phyloP scores from a whole-genome alignment of 2,113 vertebrate genomes.

The Lagopus muta region DNA sequence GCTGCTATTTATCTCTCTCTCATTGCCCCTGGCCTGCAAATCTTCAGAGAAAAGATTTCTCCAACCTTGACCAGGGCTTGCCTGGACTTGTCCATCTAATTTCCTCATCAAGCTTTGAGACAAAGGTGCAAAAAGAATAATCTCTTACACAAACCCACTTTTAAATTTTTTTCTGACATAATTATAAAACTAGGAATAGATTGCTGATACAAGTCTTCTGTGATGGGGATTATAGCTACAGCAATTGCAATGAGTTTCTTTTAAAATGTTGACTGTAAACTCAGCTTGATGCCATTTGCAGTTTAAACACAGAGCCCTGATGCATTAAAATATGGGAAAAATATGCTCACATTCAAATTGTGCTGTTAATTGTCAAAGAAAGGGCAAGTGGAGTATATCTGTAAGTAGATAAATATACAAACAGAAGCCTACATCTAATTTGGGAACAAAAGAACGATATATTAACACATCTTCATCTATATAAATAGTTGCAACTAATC shows the following conservation, averaged over 20 bases:
- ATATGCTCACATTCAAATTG: neutral
- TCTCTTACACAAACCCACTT: neutral
- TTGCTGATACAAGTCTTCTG: conserved; percentile 26
- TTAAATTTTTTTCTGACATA: neutral
- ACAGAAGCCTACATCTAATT: neutral
- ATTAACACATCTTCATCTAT: neutral
- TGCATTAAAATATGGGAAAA: conserved; percentile 29
- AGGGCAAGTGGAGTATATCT: neutral
- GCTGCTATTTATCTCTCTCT: too few species aligned
- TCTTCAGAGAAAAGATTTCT: too few species aligned
- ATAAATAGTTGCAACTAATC: neutral
- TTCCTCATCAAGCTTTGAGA: too few species aligned
- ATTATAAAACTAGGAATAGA: conserved; percentile 54
- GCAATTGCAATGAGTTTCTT: conserved; percentile 29
- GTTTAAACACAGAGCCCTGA: conserved; percentile 62
- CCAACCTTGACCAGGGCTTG: too few species aligned
- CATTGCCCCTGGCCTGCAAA: too few species aligned
- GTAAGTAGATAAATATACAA: neutral
- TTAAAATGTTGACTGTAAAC: conserved; percentile 61
- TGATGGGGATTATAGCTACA: conserved; percentile 35
- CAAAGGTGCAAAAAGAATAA: too few species aligned
- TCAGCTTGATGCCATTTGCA: conserved; percentile 36
- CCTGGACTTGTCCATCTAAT: too few species aligned
- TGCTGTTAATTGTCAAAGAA: neutral
- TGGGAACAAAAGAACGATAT: neutral